Evolutionary conservation across 2,797 vertebrate genomes (phyloP), one percentile per base, ranked within the genome.

Genomic region (Siniperca obscura): DNA sequence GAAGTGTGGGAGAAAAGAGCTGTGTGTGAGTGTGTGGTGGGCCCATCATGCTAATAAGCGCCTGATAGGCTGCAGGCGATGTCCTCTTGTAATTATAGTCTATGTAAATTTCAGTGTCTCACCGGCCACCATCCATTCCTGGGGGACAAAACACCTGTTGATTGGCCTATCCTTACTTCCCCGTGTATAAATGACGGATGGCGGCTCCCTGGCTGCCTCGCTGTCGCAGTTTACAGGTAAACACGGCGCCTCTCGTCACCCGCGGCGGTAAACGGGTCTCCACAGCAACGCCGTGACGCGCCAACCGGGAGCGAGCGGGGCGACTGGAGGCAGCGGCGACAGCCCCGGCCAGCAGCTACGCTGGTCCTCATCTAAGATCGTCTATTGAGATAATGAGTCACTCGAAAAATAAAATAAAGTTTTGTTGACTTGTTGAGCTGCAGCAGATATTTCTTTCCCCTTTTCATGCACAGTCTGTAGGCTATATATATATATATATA

Each of bases 201-300:
- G 76, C 77, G 86, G 81, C 88, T 82, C 59, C 46, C 64, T 65
- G 88, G 67, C 86, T 55, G 86, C 83, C 62, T 65, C 61, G 10
- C 70, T 48, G 76, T 61, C 68, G 87, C 86, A 66, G 76, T 83
- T 87, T 67, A 44, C 86, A 84, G 89, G 89, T 90, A 89, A 92
- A 91, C 92, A 81, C 74, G 59, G 60, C 55, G 64, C 82, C 81
- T 80, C 70, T 78, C 71, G 30, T 81, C 87, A 62, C 92, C 87
- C 55, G 84, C 82, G 79, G 91, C 90, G 60, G 67, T 64, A 5
- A 70, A 70, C 36, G 85, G 86, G 93, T 95, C 90, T 93, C 94
- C 93, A 94, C 84, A 78, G 94, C 92, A 95, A 94, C 93, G 84
- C 66, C 67, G 78, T 92, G 94, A 94, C 91, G 93, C 93, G 92